Base-by-base conservation (phyloP, 2,888 invertebrate species). In the Cryptocephalus moraei region DNA sequence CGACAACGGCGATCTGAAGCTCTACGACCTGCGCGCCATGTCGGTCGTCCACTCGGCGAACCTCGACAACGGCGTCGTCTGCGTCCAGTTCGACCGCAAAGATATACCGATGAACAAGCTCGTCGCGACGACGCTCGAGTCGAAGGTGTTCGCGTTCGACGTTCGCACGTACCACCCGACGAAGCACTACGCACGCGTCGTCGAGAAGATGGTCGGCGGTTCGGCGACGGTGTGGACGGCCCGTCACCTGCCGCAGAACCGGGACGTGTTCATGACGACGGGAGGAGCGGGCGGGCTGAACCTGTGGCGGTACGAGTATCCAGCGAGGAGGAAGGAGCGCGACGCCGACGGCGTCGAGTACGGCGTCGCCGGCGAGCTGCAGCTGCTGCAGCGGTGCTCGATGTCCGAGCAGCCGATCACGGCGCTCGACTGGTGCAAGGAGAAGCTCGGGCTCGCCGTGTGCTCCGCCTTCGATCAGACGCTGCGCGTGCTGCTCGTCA, bases 21-120 rank as follows among this genome's bases (percentile, higher is more conserved):
- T 96, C 72, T 95, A 91, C 66, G 94, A 96, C 68, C 73, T 96
- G 31, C 79, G 85, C 49, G 81, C 81, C 6, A 88, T 94, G 84
- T 75, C 81, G 0, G 71, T 93, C 0, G 74, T 82, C 61, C 96
- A 94, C 94, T 93, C 95, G 64, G 86, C 86, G 43, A 91, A 93
- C 67, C 73, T 94, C 39, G 90, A 88, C 65, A 94, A 94, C 75
- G 95, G 95, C 57, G 83, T 91, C 1, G 94, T 93, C 60, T 78
- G 80, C 13, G 58, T 90, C 32, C 91, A 96, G 67, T 96, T 96
- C 68, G 95, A 96, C 66, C 78, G 95, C 32, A 86, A 84, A 64
- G 92, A 94, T 63, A 95, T 95, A 62, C 79, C 82, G 50, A 94
- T 95, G 92, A 96, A 96, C 67, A 96, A 96, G 72, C 68, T 96